Conservation (phyloP, 2,888 invertebrate genomes). For the Troglohyphantes excavatus region DNA sequence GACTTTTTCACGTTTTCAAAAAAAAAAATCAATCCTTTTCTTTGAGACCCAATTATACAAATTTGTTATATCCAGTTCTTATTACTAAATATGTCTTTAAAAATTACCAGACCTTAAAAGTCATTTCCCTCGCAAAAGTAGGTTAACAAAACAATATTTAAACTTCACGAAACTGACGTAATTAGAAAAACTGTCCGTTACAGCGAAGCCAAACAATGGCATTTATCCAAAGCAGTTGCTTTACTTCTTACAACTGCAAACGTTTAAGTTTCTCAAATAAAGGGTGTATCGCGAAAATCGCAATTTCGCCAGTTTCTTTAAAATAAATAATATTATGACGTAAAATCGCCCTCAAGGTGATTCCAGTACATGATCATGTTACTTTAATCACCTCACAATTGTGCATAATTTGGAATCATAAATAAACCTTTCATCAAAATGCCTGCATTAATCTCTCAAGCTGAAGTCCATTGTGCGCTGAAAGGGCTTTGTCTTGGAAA, state of each 20-base stretch:
- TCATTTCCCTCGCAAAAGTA: no score
- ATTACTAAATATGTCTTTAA: no score
- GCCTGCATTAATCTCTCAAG: slow-evolving; percentile 54
- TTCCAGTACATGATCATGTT: not conserved
- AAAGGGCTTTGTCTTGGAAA: slow-evolving; percentile 44
- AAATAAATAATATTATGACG: not conserved
- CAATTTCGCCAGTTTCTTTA: not conserved
- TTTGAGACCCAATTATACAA: no score
- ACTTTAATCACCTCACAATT: slow-evolving; percentile 9
- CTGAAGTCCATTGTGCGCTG: slow-evolving; percentile 44
- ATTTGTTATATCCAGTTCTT: no score
- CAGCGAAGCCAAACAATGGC: no score
- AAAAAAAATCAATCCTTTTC: no score
- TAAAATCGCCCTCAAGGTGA: not conserved
- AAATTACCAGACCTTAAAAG: no score
- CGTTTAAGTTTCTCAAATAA: not conserved
- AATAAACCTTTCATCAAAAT: slow-evolving; percentile 29
- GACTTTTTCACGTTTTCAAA: no score
- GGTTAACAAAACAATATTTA: no score
- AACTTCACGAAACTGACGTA: no score
- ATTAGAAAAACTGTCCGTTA: no score
- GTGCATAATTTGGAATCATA: slow-evolving; percentile 43
- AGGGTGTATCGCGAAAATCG: not conserved
- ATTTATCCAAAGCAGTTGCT: no score
- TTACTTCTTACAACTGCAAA: not conserved